Evolutionary conservation across 1,140 invertebrate genomes (phyloP).

Genomic region (Tyrophagus putrescentiae): DNA sequence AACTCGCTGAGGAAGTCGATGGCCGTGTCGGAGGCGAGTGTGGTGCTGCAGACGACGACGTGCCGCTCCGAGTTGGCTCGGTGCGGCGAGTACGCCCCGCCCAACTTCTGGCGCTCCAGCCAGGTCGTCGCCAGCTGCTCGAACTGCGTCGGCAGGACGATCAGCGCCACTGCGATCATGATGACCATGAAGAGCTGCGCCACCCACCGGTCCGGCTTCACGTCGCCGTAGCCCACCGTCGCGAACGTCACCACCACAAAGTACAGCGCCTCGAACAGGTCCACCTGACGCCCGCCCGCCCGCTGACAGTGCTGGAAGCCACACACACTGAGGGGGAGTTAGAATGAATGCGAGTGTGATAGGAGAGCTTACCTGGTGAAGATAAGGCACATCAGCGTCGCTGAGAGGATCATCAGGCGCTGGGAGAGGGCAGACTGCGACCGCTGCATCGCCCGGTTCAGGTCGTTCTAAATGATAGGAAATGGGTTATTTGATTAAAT

Average conservation of each 20-base stretch:
- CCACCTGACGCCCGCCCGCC: conserved; percentile 37
- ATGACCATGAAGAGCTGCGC: conserved; percentile 41
- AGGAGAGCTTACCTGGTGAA: conserved; percentile 67
- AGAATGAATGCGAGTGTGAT: too few species aligned
- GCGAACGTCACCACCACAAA: conserved; percentile 45
- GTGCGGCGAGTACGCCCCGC: conserved; percentile 72
- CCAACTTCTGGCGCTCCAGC: conserved; percentile 48
- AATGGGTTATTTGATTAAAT: too few species aligned
- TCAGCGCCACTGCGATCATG: conserved; percentile 39
- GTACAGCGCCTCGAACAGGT: conserved; percentile 40
- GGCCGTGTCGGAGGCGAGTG: conserved; percentile 85
- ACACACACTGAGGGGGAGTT: conserved; percentile 41
- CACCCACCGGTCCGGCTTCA: conserved; percentile 40
- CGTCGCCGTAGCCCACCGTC: conserved; percentile 38
- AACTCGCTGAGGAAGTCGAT: conserved; percentile 99
- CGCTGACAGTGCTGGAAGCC: conserved; percentile 43
- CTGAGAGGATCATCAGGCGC: conserved; percentile 84
- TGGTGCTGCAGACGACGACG: conserved; percentile 94
- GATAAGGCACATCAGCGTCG: conserved; percentile 83
- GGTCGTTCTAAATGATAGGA: conserved; percentile 93
- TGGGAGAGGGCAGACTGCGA: conserved; percentile 91
- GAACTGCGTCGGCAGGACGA: conserved; percentile 49
- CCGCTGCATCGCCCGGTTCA: conserved; percentile 91
- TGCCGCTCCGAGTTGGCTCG: conserved; percentile 89
- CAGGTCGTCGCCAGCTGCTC: conserved; percentile 92